Base-by-base conservation (phyloP, 2,113 vertebrate genomes). In the Paedocypris sp. region DNA sequence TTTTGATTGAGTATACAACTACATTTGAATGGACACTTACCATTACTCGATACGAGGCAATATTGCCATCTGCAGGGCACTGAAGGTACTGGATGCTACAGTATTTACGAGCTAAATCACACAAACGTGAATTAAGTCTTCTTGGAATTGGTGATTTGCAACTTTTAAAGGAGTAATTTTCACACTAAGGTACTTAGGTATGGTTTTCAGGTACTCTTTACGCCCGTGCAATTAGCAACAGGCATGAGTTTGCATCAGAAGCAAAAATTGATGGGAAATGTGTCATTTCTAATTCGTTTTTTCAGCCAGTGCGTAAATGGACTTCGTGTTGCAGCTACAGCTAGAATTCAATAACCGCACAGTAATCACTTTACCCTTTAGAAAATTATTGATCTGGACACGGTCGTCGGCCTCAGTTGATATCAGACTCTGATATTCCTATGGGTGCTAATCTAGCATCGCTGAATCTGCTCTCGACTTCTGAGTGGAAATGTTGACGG, bases 211-310 rank as follows among this genome's bases (percentile, higher is more conserved):
- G n/a, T n/a, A n/a, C n/a, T n/a, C n/a, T n/a, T n/a, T n/a, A n/a
- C n/a, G n/a, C n/a, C n/a, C n/a, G n/a, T n/a, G n/a, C n/a, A 72
- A 69, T 75, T 72, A 72, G 33, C 54, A 67, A 67, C 69, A 72
- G 67, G 60, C 60, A 72, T 25, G 52, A 51, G 36, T 45, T 23
- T 33, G 52, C 39, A 48, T 67, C 61, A 49, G 52, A 15, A 56
- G 56, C 22, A 28, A 19, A 47, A 12, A 48, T 47, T 22, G 33
- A 66, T 52, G 54, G 66, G 46, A 42, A 59, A 32, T 20, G 42
- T 56, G 42, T 64, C 63, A 72, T 63, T 70, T 61, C 45, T 72
- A 66, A 70, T 50, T 48, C 13, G 47, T 38, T 68, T 66, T 62
- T 67, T 64, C 13, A 62, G 64, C 54, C 54, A 22, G 60, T 28